Conservation (phyloP, 2,797 vertebrate genomes). For the Bradypodion pumilum region DNA sequence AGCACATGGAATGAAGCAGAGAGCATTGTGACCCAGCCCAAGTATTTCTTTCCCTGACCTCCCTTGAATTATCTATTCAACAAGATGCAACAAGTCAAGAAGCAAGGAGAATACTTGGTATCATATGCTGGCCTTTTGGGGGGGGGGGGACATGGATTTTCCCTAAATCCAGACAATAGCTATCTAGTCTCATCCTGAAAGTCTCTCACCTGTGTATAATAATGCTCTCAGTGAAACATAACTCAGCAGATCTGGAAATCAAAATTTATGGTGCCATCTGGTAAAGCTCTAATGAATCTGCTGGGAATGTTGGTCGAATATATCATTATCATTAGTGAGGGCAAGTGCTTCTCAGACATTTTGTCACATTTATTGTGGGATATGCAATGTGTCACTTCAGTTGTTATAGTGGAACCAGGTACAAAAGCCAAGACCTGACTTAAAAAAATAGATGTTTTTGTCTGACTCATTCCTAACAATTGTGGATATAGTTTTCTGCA, state of each 20-base stretch:
- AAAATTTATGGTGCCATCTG: slow-evolving; percentile 35
- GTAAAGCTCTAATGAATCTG: slow-evolving; percentile 39
- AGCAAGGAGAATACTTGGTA: slow-evolving; percentile 20
- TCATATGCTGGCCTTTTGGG: slow-evolving; percentile 35
- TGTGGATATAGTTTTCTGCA: too few relatives aligned
- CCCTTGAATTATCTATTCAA: slow-evolving; percentile 44
- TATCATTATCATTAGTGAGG: slow-evolving; percentile 19
- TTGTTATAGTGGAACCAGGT: background rate
- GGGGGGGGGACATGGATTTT: slow-evolving; percentile 28
- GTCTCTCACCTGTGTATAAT: slow-evolving; percentile 46
- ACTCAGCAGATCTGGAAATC: slow-evolving; percentile 36
- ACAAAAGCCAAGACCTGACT: background rate
- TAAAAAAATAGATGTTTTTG: background rate
- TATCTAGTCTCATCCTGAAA: slow-evolving; percentile 46
- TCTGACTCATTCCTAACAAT: background rate
- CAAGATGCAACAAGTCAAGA: slow-evolving; percentile 17
- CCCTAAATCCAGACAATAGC: slow-evolving; percentile 31
- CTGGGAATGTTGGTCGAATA: slow-evolving; percentile 29
- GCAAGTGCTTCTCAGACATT: slow-evolving; percentile 6
- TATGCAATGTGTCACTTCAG: background rate
- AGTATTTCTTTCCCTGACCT: too few relatives aligned
- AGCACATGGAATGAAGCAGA: background rate
- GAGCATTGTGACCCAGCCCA: too few relatives aligned
- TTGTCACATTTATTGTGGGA: background rate
- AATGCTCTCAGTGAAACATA: slow-evolving; percentile 36